A percentile compares a stretch with the other conserved stretches of the same genome.
phyloP scores from a whole-genome alignment of 2,888 invertebrate genomes.

The Cantharis rustica region DNA sequence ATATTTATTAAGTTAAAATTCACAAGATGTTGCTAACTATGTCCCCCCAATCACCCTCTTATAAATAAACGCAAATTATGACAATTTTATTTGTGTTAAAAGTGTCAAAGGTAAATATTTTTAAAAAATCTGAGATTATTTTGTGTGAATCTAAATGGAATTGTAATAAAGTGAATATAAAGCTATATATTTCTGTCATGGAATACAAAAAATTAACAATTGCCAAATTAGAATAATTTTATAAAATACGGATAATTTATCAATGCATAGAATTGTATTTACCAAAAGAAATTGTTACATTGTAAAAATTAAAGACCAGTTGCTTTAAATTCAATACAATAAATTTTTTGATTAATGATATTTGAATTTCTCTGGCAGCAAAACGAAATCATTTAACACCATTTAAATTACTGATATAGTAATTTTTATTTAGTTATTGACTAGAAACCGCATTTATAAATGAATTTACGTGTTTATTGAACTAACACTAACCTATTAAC shows the following conservation, averaged over 20 bases:
- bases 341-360: neutral
- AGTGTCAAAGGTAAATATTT: neutral
- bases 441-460: neutral
- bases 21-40: too few relatives aligned
- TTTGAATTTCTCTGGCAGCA: neutral
- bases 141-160: neutral
- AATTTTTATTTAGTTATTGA: neutral
- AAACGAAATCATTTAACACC: neutral
- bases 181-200: neutral
- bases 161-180: neutral
- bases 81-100: neutral
- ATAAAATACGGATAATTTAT: neutral
- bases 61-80: neutral
- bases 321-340: neutral
- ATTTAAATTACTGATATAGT: neutral
- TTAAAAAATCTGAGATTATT: neutral
- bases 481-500: too few relatives aligned
- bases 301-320: neutral
- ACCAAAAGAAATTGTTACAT: neutral
- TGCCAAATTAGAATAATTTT: neutral
- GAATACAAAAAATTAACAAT: neutral
- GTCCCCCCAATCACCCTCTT: too few relatives aligned
- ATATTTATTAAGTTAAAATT: too few relatives aligned
- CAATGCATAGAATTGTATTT: neutral
- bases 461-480: too few relatives aligned